phyloP scores from a whole-genome alignment of 2,113 vertebrate genomes.

The Rattus norvegicus region DNA sequence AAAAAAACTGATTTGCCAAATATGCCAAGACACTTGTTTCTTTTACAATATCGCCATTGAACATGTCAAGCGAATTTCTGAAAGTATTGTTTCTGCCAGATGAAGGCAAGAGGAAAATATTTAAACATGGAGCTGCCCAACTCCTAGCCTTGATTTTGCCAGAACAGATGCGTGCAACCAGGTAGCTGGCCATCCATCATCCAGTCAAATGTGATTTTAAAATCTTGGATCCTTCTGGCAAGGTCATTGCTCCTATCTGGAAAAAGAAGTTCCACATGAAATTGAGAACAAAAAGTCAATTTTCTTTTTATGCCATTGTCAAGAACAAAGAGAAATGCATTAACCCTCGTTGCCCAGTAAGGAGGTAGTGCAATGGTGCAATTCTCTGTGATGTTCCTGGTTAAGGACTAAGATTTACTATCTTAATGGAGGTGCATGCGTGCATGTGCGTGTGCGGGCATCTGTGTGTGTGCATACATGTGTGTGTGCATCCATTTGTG shows the following conservation, averaged over 20 bases:
- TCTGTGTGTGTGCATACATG: background rate
- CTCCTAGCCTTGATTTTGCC: conserved; percentile 35
- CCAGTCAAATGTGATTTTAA: conserved; percentile 75
- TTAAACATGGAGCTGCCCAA: background rate
- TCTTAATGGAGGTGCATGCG: background rate
- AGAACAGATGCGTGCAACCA: conserved; percentile 49
- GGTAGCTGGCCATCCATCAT: conserved; percentile 75
- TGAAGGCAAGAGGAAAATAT: background rate
- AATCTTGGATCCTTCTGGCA: conserved; percentile 71
- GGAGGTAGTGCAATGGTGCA: background rate
- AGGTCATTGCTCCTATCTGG: conserved; percentile 73
- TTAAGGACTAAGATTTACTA: conserved; percentile 33
- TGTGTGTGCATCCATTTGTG: background rate
- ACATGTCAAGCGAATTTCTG: background rate
- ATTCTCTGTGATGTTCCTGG: background rate
- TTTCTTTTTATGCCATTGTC: conserved; percentile 46
- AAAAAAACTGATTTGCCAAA: background rate
- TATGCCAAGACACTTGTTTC: background rate
- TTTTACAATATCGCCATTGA: background rate
- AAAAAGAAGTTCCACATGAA: conserved; percentile 67
- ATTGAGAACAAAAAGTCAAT: conserved; percentile 73
- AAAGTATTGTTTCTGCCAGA: conserved; percentile 17
- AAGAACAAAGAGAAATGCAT: conserved; percentile 52
- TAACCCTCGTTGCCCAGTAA: conserved; percentile 31
- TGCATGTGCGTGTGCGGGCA: background rate